Conservation (phyloP, 2,797 vertebrate genomes). For the Lerista edwardsae region DNA sequence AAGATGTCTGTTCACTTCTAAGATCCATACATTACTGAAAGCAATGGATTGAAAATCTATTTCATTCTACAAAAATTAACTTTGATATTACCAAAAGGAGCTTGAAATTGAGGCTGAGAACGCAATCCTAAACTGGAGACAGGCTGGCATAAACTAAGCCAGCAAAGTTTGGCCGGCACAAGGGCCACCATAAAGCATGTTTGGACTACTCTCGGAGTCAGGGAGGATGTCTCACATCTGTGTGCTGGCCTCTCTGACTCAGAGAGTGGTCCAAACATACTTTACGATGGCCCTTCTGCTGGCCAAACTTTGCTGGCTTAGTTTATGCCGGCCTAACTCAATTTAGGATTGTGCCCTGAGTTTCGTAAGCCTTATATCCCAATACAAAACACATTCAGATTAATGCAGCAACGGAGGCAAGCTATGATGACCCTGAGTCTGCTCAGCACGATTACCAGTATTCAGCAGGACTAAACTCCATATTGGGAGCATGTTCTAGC, state of each 20-base stretch:
- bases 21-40: neutral
- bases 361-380: slow-evolving; percentile 15
- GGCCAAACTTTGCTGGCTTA: no score
- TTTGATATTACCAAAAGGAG: slow-evolving; percentile 16
- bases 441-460: neutral
- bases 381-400: neutral
- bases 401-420: neutral
- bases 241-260: no score
- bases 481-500: neutral
- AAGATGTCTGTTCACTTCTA: neutral
- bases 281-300: no score
- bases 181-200: no score
- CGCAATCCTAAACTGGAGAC: no score
- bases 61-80: slow-evolving; percentile 20
- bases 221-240: no score
- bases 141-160: no score
- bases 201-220: no score
- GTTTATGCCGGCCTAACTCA: no score
- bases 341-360: no score
- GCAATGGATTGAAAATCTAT: slow-evolving; percentile 19
- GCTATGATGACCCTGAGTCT: neutral
- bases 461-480: neutral
- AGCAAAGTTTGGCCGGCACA: no score
- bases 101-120: slow-evolving; percentile 35
- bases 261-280: no score